Percentiles rank a stretch among this genome's conserved stretches.
phyloP scores from a whole-genome alignment of 2,113 vertebrate species.

The Willisornis vidua region DNA sequence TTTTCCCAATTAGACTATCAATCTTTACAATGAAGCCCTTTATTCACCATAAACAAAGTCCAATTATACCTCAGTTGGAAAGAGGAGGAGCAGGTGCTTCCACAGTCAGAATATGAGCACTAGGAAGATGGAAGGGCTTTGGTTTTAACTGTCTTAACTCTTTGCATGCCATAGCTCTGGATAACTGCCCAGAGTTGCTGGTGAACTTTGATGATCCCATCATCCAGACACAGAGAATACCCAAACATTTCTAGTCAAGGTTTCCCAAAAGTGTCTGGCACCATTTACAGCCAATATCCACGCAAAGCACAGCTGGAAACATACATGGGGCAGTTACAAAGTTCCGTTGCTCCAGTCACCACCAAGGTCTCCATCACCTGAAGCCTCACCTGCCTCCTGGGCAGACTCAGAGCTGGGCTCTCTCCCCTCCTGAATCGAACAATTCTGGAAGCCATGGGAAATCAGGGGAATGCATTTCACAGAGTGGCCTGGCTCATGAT shows the following conservation, averaged over 20 bases:
- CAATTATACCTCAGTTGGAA: slow-evolving; percentile 34
- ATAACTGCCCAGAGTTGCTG: not conserved
- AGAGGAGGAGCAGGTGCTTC: slow-evolving; percentile 40
- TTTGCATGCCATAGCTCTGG: not conserved
- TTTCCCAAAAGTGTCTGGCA: not conserved
- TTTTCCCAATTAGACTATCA: slow-evolving; percentile 25
- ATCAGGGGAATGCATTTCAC: not conserved
- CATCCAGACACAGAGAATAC: not conserved
- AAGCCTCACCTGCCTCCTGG: not conserved
- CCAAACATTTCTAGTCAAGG: not conserved
- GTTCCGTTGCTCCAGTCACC: not conserved
- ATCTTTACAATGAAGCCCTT: slow-evolving; percentile 56
- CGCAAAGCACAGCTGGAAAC: not conserved
- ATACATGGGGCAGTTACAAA: not conserved
- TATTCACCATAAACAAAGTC: slow-evolving; percentile 44
- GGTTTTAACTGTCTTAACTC: not conserved
- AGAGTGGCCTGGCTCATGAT: not conserved
- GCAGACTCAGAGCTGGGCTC: not conserved
- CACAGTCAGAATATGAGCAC: not conserved
- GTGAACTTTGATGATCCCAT: not conserved
- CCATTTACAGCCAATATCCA: fast-evolving
- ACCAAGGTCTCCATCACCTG: not conserved
- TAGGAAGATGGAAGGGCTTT: not conserved
- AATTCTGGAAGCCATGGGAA: not conserved
- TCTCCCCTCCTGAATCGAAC: fast-evolving